Conservation (phyloP, 2,113 vertebrate genomes). For the Helogale parvula region DNA sequence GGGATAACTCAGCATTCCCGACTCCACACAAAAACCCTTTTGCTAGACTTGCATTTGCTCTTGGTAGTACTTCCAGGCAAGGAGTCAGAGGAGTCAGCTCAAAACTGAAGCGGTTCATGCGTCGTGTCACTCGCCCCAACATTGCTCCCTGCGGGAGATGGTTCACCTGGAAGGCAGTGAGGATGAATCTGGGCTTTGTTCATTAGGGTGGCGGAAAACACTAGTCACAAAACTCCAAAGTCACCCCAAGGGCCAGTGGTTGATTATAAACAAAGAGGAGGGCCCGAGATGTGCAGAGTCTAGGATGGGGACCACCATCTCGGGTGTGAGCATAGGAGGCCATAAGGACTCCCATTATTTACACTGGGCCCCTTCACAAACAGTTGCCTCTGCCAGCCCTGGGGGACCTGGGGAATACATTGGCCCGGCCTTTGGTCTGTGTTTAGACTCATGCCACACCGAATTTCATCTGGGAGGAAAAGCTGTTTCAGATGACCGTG, state of each 20-base stretch:
- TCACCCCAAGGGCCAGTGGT: constrained; percentile 21
- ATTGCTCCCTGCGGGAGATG: not conserved
- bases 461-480: constrained; percentile 81
- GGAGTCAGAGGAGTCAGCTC: not conserved
- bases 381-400: constrained; percentile 76
- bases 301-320: constrained; percentile 38
- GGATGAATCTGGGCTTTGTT: constrained; percentile 60
- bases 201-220: constrained; percentile 1
- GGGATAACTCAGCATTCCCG: not conserved
- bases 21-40: not conserved
- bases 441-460: constrained; percentile 86
- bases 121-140: not conserved
- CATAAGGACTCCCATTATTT: constrained; percentile 54
- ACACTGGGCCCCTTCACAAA: constrained; percentile 42
- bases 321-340: not conserved
- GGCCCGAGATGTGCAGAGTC: constrained; percentile 5
- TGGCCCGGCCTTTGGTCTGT: constrained; percentile 75
- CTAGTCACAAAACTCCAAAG: constrained; percentile 44
- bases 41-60: not conserved
- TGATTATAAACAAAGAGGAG: constrained; percentile 49
- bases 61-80: not conserved
- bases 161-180: not conserved
- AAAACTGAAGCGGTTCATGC: not conserved
- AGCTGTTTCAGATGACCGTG: constrained; percentile 84
- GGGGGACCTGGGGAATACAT: constrained; percentile 53